phyloP scores from a whole-genome alignment of 2,113 vertebrate species.

The Eulemur rufifrons region DNA sequence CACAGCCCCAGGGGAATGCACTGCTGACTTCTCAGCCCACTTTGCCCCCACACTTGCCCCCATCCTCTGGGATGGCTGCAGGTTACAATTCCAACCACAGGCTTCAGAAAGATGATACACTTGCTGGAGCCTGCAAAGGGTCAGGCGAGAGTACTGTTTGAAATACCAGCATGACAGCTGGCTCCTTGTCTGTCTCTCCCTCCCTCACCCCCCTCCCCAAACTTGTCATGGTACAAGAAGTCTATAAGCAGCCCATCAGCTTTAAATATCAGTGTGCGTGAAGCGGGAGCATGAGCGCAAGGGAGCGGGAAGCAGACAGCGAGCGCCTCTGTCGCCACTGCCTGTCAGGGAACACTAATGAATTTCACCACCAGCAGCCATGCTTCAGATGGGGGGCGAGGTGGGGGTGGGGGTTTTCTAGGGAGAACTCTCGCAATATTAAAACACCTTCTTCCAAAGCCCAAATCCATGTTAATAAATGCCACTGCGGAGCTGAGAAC shows the following conservation, averaged over 20 bases:
- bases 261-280: constrained; percentile 84
- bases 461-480: constrained; percentile 79
- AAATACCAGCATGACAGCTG: constrained; percentile 78
- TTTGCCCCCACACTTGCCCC: constrained; percentile 56
- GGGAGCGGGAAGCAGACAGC: constrained; percentile 83
- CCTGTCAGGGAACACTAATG: constrained; percentile 89
- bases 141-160: constrained; percentile 78
- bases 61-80: constrained; percentile 67
- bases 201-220: constrained; percentile 75
- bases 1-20: background rate
- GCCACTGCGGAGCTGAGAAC: constrained; percentile 67
- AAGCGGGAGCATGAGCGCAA: constrained; percentile 84
- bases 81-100: constrained; percentile 77
- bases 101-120: constrained; percentile 77
- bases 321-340: constrained; percentile 78
- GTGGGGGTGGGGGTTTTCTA: constrained; percentile 66
- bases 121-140: constrained; percentile 74
- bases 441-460: constrained; percentile 79
- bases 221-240: constrained; percentile 87
- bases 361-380: constrained; percentile 84
- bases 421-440: constrained; percentile 64
- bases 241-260: constrained; percentile 84
- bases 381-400: constrained; percentile 75
- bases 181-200: constrained; percentile 76
- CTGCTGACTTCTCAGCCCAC: constrained; percentile 28